Base-by-base conservation (phyloP, 2,797 vertebrate species). In the Simalia tracyae region DNA sequence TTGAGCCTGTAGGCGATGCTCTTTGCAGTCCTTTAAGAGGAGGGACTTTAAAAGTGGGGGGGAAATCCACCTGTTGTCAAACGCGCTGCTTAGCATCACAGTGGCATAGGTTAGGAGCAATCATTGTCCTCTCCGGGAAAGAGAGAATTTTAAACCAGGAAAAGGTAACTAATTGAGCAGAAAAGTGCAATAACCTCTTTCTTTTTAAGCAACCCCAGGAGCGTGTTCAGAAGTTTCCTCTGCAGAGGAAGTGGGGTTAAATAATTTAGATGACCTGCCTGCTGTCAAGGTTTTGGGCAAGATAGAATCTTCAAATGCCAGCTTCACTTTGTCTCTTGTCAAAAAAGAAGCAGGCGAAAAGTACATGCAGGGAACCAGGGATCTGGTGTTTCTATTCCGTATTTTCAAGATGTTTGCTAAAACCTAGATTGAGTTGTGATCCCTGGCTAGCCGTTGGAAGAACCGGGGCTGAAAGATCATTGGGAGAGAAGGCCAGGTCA, bases 101-200 rank as follows among this genome's bases (percentile, higher is more conserved):
- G 26, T 88, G 92, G 5, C 93, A 96, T 57, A 89, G 84, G 87
- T 92, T 91, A 91, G 66, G 46, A 93, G 88, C 91, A 46, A 94
- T 92, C 1, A 89, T 59, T 94, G 84, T 66, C 88, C 17, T 94
- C 95, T 92, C 95, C 42, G 61, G 92, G 56, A 72, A 11, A 90
- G 88, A 94, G 63, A 94, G 92, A 89, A 95, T 95, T 95, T 95
- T 93, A 94, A 95, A 91, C 68, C 66, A 81, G 46, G 24, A 86
- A 86, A 94, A 92, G 89, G 94, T 88, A 92, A 93, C 95, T 95
- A 93, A 63, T 92, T 92, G 61, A 87, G 90, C 94, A 60, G 64
- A 89, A 90, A 66, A 87, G 42, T 66, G 7, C 81, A 88, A 14
- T n/a, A 68, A 0, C 76, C 86, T n/a, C 3, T 24, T 91, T 89